Evolutionary conservation across 2,797 vertebrate species (phyloP).

Genomic region (Apodemus agrarius): DNA sequence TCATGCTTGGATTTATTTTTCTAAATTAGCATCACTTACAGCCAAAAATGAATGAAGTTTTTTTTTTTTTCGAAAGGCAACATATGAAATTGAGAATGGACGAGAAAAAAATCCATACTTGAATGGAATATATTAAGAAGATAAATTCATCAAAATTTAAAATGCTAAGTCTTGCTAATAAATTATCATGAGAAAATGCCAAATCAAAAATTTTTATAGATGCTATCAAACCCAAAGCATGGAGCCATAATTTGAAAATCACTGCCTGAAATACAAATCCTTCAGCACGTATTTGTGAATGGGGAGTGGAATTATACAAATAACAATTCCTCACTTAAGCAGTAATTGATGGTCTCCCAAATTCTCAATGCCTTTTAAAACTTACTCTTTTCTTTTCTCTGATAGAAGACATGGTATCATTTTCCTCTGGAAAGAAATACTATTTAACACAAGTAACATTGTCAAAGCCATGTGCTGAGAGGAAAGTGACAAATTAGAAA

Average conservation of each 20-base stretch:
- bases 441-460: background rate
- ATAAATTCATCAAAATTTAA: background rate
- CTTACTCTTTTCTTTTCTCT: background rate
- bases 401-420: conserved; percentile 1
- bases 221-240: conserved; percentile 77
- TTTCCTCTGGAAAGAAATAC: conserved; percentile 60
- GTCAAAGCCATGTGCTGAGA: conserved; percentile 53
- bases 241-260: conserved; percentile 82
- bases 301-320: conserved; percentile 63
- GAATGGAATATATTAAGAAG: conserved; percentile 9
- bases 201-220: conserved; percentile 76
- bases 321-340: conserved; percentile 62
- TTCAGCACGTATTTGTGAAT: conserved; percentile 75
- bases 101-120: background rate
- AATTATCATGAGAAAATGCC: conserved; percentile 56
- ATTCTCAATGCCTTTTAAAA: conserved; percentile 60
- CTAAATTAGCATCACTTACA: conserved; percentile 26
- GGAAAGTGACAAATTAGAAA: conserved; percentile 28
- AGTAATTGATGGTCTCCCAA: conserved; percentile 60
- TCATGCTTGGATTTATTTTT: background rate
- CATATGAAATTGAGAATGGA: background rate
- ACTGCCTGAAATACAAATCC: conserved; percentile 80
- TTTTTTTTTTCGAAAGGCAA: background rate
- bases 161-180: conserved; percentile 37
- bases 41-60: background rate